Conservation (phyloP, 2,888 invertebrate species). For the Agrilus cyanescens region DNA sequence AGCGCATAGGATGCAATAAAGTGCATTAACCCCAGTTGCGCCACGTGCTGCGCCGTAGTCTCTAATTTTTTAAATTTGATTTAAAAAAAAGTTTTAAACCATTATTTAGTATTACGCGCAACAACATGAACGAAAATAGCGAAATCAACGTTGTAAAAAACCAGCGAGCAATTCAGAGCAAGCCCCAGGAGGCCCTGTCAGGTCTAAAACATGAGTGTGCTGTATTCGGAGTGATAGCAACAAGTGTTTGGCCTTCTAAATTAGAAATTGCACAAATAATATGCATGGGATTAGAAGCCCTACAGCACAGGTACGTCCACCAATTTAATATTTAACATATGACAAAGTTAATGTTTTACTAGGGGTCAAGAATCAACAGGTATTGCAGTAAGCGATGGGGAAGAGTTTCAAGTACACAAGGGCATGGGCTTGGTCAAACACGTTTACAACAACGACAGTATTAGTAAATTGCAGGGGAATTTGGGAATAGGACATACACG, state of each 20-base stretch:
- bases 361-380: conserved; percentile 98
- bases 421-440: conserved; percentile 94
- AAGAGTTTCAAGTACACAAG: conserved; percentile 73
- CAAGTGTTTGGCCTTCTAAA: conserved; percentile 65
- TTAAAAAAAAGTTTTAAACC: too few species aligned
- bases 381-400: conserved; percentile 84
- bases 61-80: too few species aligned
- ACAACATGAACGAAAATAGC: too few species aligned
- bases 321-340: too few species aligned
- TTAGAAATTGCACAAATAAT: conserved; percentile 84
- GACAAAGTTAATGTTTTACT: conserved; percentile 17
- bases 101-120: too few species aligned
- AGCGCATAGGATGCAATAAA: too few species aligned
- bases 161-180: too few species aligned
- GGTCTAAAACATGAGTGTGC: conserved; percentile 79
- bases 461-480: conserved; percentile 73
- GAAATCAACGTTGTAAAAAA: too few species aligned
- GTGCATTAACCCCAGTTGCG: too few species aligned
- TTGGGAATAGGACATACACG: conserved; percentile 94
- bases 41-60: too few species aligned
- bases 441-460: conserved; percentile 80
- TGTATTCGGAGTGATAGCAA: conserved; percentile 86
- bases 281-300: conserved; percentile 78
- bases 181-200: too few species aligned
- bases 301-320: conserved; percentile 67